Evolutionary conservation across 2,888 invertebrate species (phyloP).

Genomic region (Dynastes grantii): DNA sequence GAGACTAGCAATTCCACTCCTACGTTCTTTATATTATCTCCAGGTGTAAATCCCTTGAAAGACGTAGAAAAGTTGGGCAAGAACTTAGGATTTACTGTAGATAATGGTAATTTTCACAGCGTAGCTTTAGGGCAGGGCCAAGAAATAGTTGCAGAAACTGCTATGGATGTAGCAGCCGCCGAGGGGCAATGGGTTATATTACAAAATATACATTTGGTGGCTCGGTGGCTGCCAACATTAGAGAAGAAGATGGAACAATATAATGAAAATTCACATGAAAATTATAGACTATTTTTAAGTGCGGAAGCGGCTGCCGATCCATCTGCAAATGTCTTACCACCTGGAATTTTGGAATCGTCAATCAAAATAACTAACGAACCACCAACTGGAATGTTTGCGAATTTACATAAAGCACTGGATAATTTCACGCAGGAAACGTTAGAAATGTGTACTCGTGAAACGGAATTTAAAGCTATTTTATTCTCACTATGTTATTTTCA

Average conservation of each 20-base stretch:
- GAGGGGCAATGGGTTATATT: slow-evolving; percentile 95
- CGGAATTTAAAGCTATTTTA: slow-evolving; percentile 92
- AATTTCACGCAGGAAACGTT: slow-evolving; percentile 94
- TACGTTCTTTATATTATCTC: slow-evolving; percentile 94
- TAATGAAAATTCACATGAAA: slow-evolving; percentile 77
- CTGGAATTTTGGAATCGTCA: slow-evolving; percentile 93
- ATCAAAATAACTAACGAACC: slow-evolving; percentile 98
- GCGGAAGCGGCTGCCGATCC: slow-evolving; percentile 89
- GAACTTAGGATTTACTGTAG: slow-evolving; percentile 84
- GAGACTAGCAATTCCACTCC: slow-evolving; percentile 90
- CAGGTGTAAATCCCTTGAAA: slow-evolving; percentile 95
- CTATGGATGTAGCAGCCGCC: slow-evolving; percentile 83
- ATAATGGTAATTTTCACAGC: slow-evolving; percentile 90
- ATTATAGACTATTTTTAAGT: slow-evolving; percentile 85
- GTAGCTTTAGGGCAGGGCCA: slow-evolving; percentile 96
- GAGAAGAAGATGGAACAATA: slow-evolving; percentile 94
- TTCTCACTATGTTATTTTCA: slow-evolving; percentile 96
- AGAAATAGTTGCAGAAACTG: slow-evolving; percentile 91
- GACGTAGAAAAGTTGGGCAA: slow-evolving; percentile 92
- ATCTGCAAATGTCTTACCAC: slow-evolving; percentile 78
- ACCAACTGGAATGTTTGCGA: slow-evolving; percentile 95
- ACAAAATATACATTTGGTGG: slow-evolving; percentile 94
- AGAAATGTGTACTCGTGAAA: slow-evolving; percentile 93
- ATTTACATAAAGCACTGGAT: slow-evolving; percentile 92
- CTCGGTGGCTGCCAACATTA: slow-evolving; percentile 88